Conservation (phyloP, 1,140 invertebrate genomes). For the Brachionus calyciflorus region DNA sequence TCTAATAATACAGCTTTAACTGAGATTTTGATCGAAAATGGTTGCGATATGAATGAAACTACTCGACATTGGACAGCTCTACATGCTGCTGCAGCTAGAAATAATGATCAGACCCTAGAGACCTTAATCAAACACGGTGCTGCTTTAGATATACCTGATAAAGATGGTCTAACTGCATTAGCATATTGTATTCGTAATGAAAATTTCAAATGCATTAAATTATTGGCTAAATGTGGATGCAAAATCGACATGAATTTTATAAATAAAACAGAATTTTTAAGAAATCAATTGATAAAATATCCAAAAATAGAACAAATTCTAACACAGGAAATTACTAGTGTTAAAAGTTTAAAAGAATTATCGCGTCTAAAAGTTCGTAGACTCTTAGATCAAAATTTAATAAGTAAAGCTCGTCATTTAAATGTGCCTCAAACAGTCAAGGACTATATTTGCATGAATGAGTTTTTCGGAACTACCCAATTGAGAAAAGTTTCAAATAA, state of each 20-base stretch:
- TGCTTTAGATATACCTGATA: conserved; percentile 2
- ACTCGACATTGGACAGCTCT: conserved; percentile 2
- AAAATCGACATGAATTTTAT: not conserved
- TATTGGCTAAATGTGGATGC: not conserved
- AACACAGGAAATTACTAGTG: not conserved
- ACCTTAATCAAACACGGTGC: not conserved
- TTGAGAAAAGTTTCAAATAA: not conserved
- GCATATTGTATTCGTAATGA: not conserved
- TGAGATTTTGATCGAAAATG: not conserved
- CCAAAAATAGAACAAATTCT: not conserved
- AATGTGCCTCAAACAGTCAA: not conserved
- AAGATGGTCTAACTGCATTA: not conserved
- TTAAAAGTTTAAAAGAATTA: not conserved
- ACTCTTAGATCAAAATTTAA: not conserved
- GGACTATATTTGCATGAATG: not conserved
- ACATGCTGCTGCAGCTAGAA: not conserved
- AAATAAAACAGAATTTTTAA: not conserved
- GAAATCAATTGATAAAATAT: not conserved
- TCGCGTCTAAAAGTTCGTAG: not conserved
- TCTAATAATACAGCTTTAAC: not conserved
- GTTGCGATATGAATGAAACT: conserved; percentile 12
- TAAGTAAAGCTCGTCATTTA: not conserved
- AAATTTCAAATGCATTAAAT: not conserved
- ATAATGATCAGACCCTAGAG: not conserved
- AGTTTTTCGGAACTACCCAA: not conserved